Base-by-base conservation (phyloP, 2,797 vertebrate species). In the Siniperca obscura region DNA sequence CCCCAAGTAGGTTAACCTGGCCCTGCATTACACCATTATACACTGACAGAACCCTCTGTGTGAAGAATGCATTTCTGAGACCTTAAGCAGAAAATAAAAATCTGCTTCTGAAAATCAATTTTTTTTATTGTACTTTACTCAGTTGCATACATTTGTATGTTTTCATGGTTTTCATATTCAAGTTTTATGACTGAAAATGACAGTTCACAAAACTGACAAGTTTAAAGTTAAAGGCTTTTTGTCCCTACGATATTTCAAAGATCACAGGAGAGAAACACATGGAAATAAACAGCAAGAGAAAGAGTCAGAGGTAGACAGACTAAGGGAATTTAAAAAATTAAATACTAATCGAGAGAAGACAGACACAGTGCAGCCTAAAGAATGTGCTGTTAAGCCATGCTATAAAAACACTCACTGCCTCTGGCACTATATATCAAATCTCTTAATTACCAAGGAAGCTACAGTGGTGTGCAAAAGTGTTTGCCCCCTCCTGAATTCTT, bases 301-400 rank as follows among this genome's bases (percentile, higher is more conserved):
- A 44, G 25, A 22, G 34, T 50, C 34, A n/a, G 40, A 72, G 65
- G 4, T 27, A n/a, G 27, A 48, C 5, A 55, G 46, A 44, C 17
- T 30, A 4, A 27, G 6, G 21, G 21, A 36, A 36, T 61, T 27
- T 64, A 27, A 46, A 52, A 36, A 22, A 75, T 64, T 0, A 56
- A 46, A 70, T 13, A 25, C 5, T 48, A 8, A 50, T 11, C 19
- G 3, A 53, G 19, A 77, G 64, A 25, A 65, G 67, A 66, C 27
- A 21, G 42, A 64, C 13, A 65, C 42, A 55, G 25, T 17, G 19
- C 34, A 85, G 81, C 76, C 27, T 16, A 67, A 85, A 89, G 75
- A 82, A 56, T 57, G 62, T 48, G 22, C 46, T 38, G 21, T 72
- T 60, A 21, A 36, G 46, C 25, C 2, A 7, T 4, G 11, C 27